phyloP scores from a whole-genome alignment of 2,797 vertebrate genomes.

The Phrynocephalus vlangalii region DNA sequence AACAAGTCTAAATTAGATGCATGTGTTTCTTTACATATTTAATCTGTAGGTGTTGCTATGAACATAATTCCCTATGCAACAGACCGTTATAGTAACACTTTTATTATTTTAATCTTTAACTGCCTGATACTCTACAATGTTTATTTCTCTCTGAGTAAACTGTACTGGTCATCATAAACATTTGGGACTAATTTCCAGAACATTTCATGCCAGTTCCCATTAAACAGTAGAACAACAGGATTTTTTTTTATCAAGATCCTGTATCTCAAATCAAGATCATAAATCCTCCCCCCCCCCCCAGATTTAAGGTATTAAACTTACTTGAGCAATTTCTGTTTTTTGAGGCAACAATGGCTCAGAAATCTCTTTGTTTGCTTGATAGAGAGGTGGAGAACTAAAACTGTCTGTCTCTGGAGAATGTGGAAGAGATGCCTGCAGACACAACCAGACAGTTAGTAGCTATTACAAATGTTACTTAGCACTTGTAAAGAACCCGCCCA shows the following conservation, averaged over 20 bases:
- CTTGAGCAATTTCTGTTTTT: constrained; percentile 66
- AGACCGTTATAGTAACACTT: background rate
- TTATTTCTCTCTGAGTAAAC: background rate
- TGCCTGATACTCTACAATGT: background rate
- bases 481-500: background rate
- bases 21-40: constrained; percentile 47
- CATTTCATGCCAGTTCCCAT: background rate
- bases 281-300: background rate
- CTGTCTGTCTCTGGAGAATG: constrained; percentile 67
- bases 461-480: background rate
- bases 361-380: constrained; percentile 59
- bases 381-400: constrained; percentile 56
- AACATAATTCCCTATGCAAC: background rate
- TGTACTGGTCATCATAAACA: background rate
- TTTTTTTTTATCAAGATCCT: background rate
- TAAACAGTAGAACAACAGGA: background rate
- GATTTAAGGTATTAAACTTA: constrained; percentile 39
- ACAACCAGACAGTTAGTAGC: background rate
- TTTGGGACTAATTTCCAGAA: background rate
- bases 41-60: constrained; percentile 28
- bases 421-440: constrained; percentile 51
- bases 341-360: constrained; percentile 62
- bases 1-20: constrained; percentile 62
- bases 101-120: background rate
- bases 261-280: background rate